A percentile compares a stretch with the other conserved stretches of the same genome.
Conservation (phyloP, 2,113 vertebrate species). For the Cephalopholis sonnerati region DNA sequence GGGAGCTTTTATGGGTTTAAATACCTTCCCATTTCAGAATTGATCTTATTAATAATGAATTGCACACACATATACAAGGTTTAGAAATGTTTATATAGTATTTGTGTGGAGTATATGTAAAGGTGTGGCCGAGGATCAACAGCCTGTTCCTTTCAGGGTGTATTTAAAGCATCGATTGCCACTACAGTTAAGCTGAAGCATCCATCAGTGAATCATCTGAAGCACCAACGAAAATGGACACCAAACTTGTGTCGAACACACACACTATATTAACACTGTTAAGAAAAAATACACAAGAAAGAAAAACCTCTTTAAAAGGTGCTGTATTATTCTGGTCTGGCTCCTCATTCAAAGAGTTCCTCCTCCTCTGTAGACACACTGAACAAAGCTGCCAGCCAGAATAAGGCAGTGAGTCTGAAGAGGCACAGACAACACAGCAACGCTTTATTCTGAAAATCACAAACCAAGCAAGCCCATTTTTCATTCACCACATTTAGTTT, state of each 20-base stretch:
- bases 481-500: conserved; percentile 12
- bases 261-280: background rate
- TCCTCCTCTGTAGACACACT: background rate
- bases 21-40: conserved; percentile 2
- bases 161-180: conserved; percentile 19
- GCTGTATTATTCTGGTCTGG: conserved; percentile 13
- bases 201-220: conserved; percentile 1
- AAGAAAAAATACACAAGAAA: background rate
- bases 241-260: background rate
- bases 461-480: conserved; percentile 24
- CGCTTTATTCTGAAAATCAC: conserved; percentile 26
- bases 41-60: conserved; percentile 19
- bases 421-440: background rate
- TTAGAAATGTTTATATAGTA: background rate
- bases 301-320: background rate
- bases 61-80: background rate
- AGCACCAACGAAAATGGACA: background rate
- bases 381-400: conserved; percentile 25
- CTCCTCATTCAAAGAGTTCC: conserved; percentile 10
- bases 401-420: background rate
- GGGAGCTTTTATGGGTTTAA: conserved; percentile 18
- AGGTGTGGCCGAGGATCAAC: conserved; percentile 10
- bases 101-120: background rate
- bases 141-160: background rate
- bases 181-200: background rate